Evolutionary conservation across 2,797 vertebrate species (phyloP), one percentile per base, ranked within the genome.

Genomic region (Euthynnus affinis): DNA sequence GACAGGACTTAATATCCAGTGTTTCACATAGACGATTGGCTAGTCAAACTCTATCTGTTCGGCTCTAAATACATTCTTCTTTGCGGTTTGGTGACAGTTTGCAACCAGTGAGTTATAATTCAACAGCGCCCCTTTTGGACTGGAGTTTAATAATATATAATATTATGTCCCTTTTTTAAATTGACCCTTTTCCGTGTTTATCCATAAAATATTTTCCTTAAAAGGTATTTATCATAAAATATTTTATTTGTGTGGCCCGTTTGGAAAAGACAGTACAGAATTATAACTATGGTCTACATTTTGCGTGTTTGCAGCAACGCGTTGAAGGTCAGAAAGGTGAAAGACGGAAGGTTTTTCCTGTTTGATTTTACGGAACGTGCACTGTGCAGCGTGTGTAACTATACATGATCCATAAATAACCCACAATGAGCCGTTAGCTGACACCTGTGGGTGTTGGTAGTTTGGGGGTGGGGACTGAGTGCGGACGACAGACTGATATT

Each of bases 11-110:
- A 57, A 77, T 71, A 23, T 63, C 34, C n/a, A 62, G 49, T 53
- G 67, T 75, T 76, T 67, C n/a, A 65, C 37, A 62, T 55, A 46
- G 62, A 69, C 52, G 52, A 46, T 58, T 25, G 52, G 67, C n/a
- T 75, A 65, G n/a, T 52, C 6, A 18, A 52, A 81, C 62, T 55
- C 72, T 71, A 74, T 73, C 51, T 29, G 14, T 14, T 78, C 49
- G 70, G 76, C 81, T 78, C 84, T 27, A 60, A 78, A 84, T 73
- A 48, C 65, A 70, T 71, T 86, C 84, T 89, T 88, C 82, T 84
- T 80, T 18, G 65, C 25, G 49, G 60, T 29, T 60, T 52, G 0
- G 0, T 46, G 44, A 44, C n/a, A 23, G 23, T 9, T n/a, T 29
- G 25, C 3, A n/a, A 18, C 27, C 4, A 20, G 18, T 34, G 15